These are phyloP conservation scores for Felis chaus DNA, from an alignment of 2,113 vertebrate species.

Conservation along the genomic window DNA sequence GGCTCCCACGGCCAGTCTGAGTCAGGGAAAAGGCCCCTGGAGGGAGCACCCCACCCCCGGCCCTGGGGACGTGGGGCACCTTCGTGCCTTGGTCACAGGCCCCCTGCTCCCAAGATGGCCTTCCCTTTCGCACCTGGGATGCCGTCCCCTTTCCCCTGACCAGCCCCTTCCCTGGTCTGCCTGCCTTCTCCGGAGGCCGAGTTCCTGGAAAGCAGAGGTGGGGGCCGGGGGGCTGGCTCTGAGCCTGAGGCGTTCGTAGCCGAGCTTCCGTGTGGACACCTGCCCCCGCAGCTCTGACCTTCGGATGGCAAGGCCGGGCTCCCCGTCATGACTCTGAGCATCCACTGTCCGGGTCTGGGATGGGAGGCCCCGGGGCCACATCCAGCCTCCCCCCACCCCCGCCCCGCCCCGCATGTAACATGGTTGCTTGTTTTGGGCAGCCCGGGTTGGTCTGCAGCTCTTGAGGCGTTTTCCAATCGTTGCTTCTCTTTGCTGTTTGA, in stretches of 20 bases:
- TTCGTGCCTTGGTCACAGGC: not conserved
- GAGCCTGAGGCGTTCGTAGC: not conserved
- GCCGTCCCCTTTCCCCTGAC: rapidly evolving
- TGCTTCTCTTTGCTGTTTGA: not conserved
- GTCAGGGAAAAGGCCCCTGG: not conserved
- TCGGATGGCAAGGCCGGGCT: no score
- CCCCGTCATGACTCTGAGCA: no score
- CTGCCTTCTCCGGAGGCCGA: not conserved
- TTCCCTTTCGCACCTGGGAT: not conserved
- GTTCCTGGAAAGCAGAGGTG: not conserved
- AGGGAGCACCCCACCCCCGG: not conserved
- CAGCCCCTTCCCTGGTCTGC: rapidly evolving
- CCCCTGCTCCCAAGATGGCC: no score
- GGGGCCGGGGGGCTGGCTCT: rapidly evolving
- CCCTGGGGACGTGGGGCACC: rapidly evolving
- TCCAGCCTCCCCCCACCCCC: no score
- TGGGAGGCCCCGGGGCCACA: not conserved
- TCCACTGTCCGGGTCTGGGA: no score
- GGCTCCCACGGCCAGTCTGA: not conserved
- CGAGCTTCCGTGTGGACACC: not conserved
- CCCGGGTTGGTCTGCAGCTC: rapidly evolving
- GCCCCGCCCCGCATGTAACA: rapidly evolving
- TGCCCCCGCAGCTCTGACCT: not conserved
- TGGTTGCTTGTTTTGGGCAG: not conserved
- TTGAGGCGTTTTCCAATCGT: rapidly evolving